Percentiles rank a stretch among this genome's conserved stretches.
phyloP scores from a whole-genome alignment of 2,888 invertebrate species.

The Suillia variegata region DNA sequence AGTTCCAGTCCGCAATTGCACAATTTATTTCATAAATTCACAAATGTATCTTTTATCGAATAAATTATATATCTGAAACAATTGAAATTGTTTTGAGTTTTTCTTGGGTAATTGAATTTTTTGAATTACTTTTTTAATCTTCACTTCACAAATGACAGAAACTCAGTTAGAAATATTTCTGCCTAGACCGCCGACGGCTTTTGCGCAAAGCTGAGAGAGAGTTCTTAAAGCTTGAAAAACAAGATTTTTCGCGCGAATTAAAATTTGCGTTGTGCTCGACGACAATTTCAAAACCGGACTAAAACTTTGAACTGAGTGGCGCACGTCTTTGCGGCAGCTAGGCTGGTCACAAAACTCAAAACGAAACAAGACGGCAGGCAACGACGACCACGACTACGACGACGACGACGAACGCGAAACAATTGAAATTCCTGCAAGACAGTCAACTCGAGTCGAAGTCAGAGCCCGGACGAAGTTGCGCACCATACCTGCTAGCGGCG shows the following conservation, averaged over 20 bases:
- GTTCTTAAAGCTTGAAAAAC: neutral
- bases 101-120: too few species aligned
- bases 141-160: too few species aligned
- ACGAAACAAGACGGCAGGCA: too few species aligned
- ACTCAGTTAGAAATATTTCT: too few species aligned
- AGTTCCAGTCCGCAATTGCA: too few species aligned
- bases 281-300: conserved; percentile 56
- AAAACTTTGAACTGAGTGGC: conserved; percentile 43
- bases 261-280: conserved; percentile 35
- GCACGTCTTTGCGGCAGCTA: conserved; percentile 33
- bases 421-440: conserved; percentile 33
- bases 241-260: neutral
- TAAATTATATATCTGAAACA: too few species aligned
- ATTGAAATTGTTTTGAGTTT: too few species aligned
- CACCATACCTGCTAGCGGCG: conserved; percentile 9
- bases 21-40: too few species aligned
- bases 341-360: conserved; percentile 6
- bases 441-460: conserved; percentile 5
- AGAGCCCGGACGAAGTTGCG: neutral
- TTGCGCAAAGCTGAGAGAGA: too few species aligned
- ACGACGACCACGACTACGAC: too few species aligned
- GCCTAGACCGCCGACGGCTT: conserved; percentile 5
- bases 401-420: conserved; percentile 20
- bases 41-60: too few species aligned
- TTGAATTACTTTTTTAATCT: too few species aligned